Evolutionary conservation across 1,140 invertebrate genomes (phyloP).

Genomic region (Bilobella aurantiaca): DNA sequence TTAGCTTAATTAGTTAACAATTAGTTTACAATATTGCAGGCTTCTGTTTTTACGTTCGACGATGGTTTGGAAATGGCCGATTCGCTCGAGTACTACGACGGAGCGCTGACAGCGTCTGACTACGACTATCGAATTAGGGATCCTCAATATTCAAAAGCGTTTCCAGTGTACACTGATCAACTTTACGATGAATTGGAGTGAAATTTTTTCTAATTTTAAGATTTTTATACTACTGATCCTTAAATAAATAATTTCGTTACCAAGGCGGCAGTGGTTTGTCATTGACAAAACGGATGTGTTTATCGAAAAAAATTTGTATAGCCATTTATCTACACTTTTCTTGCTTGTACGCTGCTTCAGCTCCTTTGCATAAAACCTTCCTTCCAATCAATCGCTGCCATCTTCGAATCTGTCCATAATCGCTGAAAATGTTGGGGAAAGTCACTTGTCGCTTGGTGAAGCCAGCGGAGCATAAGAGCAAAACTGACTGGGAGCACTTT

Average conservation of each 20-base stretch:
- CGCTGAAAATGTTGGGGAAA: conserved; percentile 29
- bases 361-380: too few relatives aligned
- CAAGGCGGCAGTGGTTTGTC: too few relatives aligned
- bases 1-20: not conserved
- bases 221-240: not conserved
- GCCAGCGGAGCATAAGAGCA: conserved; percentile 22
- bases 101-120: not conserved
- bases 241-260: too few relatives aligned
- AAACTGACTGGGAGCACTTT: conserved; percentile 33
- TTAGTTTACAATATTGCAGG: not conserved
- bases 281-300: too few relatives aligned
- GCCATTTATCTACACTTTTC: too few relatives aligned
- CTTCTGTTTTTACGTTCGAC: not conserved
- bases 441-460: conserved; percentile 33
- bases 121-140: not conserved
- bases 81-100: conserved; percentile 1
- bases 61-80: not conserved
- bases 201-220: not conserved
- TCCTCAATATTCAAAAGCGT: too few relatives aligned
- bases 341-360: too few relatives aligned
- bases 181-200: not conserved
- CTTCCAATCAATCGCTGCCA: too few relatives aligned
- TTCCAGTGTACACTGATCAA: not conserved
- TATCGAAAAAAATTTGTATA: too few relatives aligned
- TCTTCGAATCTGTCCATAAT: too few relatives aligned